A percentile compares a stretch with the other conserved stretches of the same genome.
Conservation (phyloP, 2,888 invertebrate genomes). For the Drosophila mimica region DNA sequence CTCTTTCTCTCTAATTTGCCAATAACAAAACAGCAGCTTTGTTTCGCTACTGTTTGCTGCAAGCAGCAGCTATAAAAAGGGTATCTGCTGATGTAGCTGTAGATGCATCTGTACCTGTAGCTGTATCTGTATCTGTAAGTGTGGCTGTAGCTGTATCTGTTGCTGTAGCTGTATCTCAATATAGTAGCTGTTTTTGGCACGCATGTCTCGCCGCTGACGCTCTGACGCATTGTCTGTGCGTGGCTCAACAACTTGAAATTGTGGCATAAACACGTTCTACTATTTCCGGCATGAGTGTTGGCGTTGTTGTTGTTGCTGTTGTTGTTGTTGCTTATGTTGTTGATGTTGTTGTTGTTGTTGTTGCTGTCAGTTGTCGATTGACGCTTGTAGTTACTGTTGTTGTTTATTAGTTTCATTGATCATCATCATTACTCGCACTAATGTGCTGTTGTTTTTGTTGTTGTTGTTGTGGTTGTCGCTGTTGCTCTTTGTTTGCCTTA, state of each 20-base stretch:
- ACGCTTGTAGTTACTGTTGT: constrained; percentile 17
- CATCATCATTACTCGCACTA: constrained; percentile 71
- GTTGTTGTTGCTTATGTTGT: constrained; percentile 29
- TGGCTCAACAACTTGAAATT: constrained; percentile 80
- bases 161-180: constrained; percentile 7
- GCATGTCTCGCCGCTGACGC: constrained; percentile 66
- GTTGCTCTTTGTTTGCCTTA: not conserved
- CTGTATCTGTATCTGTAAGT: constrained; percentile 5
- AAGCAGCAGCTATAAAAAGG: constrained; percentile 24
- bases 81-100: constrained; percentile 22
- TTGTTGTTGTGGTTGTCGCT: not conserved
- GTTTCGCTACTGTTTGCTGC: constrained; percentile 38
- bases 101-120: constrained; percentile 28
- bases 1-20: not conserved
- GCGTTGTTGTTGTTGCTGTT: constrained; percentile 44
- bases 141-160: constrained; percentile 29
- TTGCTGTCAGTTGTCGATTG: not conserved
- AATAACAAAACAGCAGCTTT: constrained; percentile 1
- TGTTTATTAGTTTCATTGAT: constrained; percentile 73
- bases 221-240: constrained; percentile 79
- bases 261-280: constrained; percentile 81
- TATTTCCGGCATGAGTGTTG: constrained; percentile 79
- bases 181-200: constrained; percentile 58
- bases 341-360: constrained; percentile 39
- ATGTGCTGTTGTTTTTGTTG: constrained; percentile 14